phyloP scores from a whole-genome alignment of 2,888 invertebrate genomes.

The Ephialtes manifestator region DNA sequence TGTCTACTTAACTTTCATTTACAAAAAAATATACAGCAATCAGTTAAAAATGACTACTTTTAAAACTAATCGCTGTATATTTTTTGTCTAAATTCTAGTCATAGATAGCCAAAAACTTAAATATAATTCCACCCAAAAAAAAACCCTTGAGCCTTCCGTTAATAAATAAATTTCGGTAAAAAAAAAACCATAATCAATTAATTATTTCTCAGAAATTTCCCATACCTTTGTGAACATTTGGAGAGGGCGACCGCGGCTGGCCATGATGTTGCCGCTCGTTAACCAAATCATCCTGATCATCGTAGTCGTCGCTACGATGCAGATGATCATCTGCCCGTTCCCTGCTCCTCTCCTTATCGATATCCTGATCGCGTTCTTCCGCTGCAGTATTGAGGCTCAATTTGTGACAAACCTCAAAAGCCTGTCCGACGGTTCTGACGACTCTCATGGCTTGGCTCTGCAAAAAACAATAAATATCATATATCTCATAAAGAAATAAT shows the following conservation, averaged over 20 bases:
- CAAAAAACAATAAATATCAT: conserved; percentile 71
- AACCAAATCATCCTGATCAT: conserved; percentile 87
- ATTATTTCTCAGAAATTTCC: not conserved
- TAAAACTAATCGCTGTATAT: too few species aligned
- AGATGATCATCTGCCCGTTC: conserved; percentile 80
- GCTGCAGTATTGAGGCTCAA: conserved; percentile 89
- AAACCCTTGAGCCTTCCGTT: not conserved
- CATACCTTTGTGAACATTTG: conserved; percentile 82
- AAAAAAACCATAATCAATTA: not conserved
- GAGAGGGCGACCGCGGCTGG: conserved; percentile 81
- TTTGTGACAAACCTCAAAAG: conserved; percentile 99
- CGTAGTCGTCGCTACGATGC: conserved; percentile 84
- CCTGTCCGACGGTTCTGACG: conserved; percentile 99
- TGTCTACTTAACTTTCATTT: too few species aligned
- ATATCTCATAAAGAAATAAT: conserved; percentile 1
- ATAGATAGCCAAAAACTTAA: too few species aligned
- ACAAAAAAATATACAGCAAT: too few species aligned
- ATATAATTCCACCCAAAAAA: too few species aligned
- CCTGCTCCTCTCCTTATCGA: conserved; percentile 78
- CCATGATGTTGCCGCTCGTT: conserved; percentile 78
- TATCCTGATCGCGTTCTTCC: conserved; percentile 82
- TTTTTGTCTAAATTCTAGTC: too few species aligned
- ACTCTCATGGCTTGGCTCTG: conserved; percentile 99
- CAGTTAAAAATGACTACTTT: too few species aligned
- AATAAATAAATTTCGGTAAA: not conserved